These are phyloP conservation scores for Sporophila hypoxantha DNA, from an alignment of 2,113 vertebrate species.

Conservation along the genomic window DNA sequence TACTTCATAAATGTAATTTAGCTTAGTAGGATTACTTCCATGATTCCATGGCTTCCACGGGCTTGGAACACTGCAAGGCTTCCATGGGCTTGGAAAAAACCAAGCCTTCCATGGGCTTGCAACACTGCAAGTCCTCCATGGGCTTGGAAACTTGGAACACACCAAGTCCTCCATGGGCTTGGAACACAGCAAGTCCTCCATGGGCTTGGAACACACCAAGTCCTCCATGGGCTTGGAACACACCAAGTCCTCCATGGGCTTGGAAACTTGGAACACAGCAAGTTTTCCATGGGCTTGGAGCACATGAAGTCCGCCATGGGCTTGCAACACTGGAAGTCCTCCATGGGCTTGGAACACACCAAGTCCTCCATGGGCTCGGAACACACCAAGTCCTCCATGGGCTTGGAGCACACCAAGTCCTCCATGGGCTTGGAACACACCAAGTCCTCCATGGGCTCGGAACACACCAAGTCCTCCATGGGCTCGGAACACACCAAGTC, in stretches of 20 bases:
- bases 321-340: not conserved
- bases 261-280: not conserved
- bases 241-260: not conserved
- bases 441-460: not conserved
- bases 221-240: not conserved
- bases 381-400: rapidly evolving
- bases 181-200: not conserved
- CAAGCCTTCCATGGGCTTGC: not conserved
- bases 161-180: not conserved
- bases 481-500: not conserved
- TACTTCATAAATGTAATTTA: not conserved
- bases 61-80: not conserved
- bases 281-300: rapidly evolving
- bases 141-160: not conserved
- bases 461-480: rapidly evolving
- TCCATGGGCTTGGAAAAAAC: too few relatives aligned
- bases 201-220: not conserved
- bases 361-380: rapidly evolving
- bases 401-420: not conserved
- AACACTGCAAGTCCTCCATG: not conserved
- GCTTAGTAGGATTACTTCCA: not conserved
- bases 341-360: too few relatives aligned
- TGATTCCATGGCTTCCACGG: rapidly evolving
- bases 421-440: not conserved
- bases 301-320: not conserved